Percentiles rank a stretch among this genome's conserved stretches.
phyloP scores from a whole-genome alignment of 2,888 invertebrate species.

The Diplolepis rosae region DNA sequence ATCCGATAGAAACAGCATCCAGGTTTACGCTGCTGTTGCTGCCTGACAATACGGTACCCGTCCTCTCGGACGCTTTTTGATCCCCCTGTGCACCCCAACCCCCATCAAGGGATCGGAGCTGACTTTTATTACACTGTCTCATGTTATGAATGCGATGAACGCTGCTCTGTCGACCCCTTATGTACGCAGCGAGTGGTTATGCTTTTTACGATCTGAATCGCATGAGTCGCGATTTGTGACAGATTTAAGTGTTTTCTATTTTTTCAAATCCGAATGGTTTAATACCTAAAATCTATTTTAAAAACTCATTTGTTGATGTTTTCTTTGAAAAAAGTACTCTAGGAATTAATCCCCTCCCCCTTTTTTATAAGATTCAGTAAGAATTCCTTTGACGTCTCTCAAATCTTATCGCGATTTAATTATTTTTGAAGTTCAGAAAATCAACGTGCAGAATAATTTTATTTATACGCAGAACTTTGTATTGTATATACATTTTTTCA shows the following conservation, averaged over 20 bases:
- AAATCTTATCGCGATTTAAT: too few species aligned
- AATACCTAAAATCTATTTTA: neutral
- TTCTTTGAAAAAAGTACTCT: too few species aligned
- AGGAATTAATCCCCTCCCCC: too few species aligned
- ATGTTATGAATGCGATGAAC: conserved; percentile 42
- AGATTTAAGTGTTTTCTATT: neutral
- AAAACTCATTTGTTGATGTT: too few species aligned
- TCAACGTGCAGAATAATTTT: too few species aligned
- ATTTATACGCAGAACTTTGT: too few species aligned
- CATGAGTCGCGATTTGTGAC: conserved; percentile 12
- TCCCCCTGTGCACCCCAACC: conserved; percentile 41
- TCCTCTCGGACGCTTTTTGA: conserved; percentile 43
- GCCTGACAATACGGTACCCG: conserved; percentile 36
- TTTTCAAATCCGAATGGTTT: neutral
- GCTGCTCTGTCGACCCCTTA: conserved; percentile 26
- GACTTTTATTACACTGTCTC: conserved; percentile 49
- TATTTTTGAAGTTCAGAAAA: too few species aligned
- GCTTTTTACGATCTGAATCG: conserved; percentile 18
- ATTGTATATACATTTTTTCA: too few species aligned
- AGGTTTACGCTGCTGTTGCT: conserved; percentile 11
- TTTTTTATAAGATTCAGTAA: too few species aligned
- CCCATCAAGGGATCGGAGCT: conserved; percentile 47
- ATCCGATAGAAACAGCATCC: conserved; percentile 18
- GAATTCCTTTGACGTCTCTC: too few species aligned
- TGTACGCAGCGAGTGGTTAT: conserved; percentile 14